Base-by-base conservation (phyloP, 2,888 invertebrate species). In the Hypsopygia costalis region DNA sequence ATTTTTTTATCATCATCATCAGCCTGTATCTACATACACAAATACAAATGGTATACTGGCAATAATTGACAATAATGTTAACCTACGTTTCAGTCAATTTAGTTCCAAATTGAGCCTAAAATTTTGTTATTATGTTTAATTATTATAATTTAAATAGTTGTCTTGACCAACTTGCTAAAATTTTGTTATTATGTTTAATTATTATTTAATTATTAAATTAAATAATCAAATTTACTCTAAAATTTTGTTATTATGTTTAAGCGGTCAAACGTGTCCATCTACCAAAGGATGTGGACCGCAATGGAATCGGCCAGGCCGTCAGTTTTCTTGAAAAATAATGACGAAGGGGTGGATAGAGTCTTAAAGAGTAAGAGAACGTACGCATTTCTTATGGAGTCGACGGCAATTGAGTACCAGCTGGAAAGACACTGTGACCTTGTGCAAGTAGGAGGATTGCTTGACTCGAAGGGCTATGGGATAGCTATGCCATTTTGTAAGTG, bases 341-440 rank as follows among this genome's bases (percentile, higher is more conserved):
- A 92, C 32, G 96, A 97, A 62, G 98, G 98, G 0, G 93, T 97
- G 0, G 94, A 96, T 8, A 90, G 96, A 44, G 98, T 98, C 0
- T 63, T 92, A 38, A 94, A 93, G 74, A 93, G 92, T 30, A 95
- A 95, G 72, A 91, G 94, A 37, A 91, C 90, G 40, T 99, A 97
- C 75, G 99, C 99, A 1, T 99, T 95, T 74, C 90, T 99, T 33
- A 98, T 98, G 97, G 99, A 99, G 86, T 98, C 97, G 4, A 95
- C 97, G 0, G 94, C 95, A 1, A 94, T 99, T 49, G 98, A 99
- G 77, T 99, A 98, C 79, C 94, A 94, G 59, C 91, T 95, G 49
- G 95, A 97, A 74, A 90, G 95, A 46, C 91, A 96, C 60, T 98
- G 98, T 67, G 94, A 96, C 34, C 90, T 98, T 47, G 94, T 92